Percentiles rank a stretch among this genome's conserved stretches.
These are phyloP conservation scores for Bombus breviceps DNA, from an alignment of 1,140 invertebrate species.

Conservation along the genomic window DNA sequence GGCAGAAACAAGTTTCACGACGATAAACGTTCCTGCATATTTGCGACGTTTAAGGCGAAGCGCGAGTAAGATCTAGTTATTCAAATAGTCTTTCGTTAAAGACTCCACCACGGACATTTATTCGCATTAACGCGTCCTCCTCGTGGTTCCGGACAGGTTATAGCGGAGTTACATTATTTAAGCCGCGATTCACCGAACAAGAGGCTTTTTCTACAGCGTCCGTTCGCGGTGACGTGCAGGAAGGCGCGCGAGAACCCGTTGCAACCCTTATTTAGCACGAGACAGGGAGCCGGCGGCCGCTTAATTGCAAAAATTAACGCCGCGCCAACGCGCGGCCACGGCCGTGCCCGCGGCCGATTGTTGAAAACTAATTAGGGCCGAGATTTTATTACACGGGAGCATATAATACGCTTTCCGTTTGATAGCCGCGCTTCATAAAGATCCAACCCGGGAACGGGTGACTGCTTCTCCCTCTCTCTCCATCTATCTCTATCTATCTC, in stretches of 20 bases:
- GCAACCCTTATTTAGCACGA: conserved; percentile 43
- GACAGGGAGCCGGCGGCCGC: conserved; percentile 37
- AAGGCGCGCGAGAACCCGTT: not conserved
- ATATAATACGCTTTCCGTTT: conserved; percentile 67
- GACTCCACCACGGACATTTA: conserved; percentile 51
- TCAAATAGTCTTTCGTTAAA: conserved; percentile 52
- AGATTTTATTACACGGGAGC: conserved; percentile 62
- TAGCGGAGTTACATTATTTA: conserved; percentile 40
- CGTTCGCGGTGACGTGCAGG: conserved; percentile 5
- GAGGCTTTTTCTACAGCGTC: conserved; percentile 55
- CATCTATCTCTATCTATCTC: too few relatives aligned
- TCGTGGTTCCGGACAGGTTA: conserved; percentile 22
- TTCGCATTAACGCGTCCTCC: conserved; percentile 59
- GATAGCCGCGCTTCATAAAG: conserved; percentile 57
- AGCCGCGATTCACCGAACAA: conserved; percentile 55
- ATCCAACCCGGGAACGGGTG: conserved; percentile 34
- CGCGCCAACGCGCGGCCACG: conserved; percentile 37
- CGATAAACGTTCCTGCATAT: conserved; percentile 40
- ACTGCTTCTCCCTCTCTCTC: not conserved
- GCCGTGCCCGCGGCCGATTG: conserved; percentile 56
- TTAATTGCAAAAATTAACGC: conserved; percentile 78
- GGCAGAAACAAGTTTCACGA: conserved; percentile 3
- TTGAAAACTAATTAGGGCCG: conserved; percentile 76
- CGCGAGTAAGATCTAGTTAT: conserved; percentile 56
- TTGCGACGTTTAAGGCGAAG: conserved; percentile 40